Evolutionary conservation across 2,888 invertebrate species (phyloP).

Genomic region (Arctia plantaginis): DNA sequence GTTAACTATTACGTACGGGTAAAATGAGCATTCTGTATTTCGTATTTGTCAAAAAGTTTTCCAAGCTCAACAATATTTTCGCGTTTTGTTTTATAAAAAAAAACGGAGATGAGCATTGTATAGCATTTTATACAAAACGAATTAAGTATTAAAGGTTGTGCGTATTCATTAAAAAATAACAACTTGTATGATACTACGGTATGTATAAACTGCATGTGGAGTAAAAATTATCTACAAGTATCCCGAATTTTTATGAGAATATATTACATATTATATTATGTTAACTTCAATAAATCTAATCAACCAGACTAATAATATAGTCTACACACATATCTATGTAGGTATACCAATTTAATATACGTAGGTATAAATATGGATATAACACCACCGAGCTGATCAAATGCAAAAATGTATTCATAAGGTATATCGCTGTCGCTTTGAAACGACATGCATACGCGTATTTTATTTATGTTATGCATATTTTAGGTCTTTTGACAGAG

Average conservation of each 20-base stretch:
- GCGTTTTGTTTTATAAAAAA: not conserved
- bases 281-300: too few relatives aligned
- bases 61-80: not conserved
- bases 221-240: too few relatives aligned
- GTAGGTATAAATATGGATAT: not conserved
- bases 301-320: too few relatives aligned
- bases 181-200: too few relatives aligned
- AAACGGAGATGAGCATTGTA: too few relatives aligned
- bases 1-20: not conserved
- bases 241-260: too few relatives aligned
- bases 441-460: not conserved
- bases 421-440: not conserved
- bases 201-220: too few relatives aligned
- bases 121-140: too few relatives aligned
- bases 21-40: not conserved
- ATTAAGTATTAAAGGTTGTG: too few relatives aligned
- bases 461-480: not conserved
- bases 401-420: not conserved
- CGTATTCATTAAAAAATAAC: too few relatives aligned
- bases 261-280: too few relatives aligned
- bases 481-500: not conserved
- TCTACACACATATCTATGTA: not conserved
- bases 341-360: not conserved
- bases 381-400: not conserved
- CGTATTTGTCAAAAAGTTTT: not conserved